Percentiles rank a stretch among this genome's conserved stretches.
Conservation (phyloP, 2,797 vertebrate species). For the Darevskia mixta region DNA sequence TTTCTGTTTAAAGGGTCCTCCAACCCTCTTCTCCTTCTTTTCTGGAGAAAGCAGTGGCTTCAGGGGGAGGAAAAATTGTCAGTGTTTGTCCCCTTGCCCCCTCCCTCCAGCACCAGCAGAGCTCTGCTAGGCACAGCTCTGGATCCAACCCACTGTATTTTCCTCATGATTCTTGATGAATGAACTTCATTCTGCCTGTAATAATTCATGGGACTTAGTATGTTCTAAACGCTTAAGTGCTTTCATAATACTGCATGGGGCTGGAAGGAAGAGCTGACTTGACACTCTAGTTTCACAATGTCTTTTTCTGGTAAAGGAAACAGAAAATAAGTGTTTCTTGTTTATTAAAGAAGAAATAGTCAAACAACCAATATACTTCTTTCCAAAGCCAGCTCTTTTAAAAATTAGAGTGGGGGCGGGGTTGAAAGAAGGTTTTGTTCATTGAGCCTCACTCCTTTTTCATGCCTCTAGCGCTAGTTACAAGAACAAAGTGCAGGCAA, state of each 20-base stretch:
- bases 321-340: background rate
- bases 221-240: background rate
- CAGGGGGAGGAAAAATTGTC: background rate
- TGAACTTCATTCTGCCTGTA: background rate
- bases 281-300: background rate
- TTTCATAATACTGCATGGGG: background rate
- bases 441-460: conserved; percentile 16
- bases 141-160: background rate
- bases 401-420: background rate
- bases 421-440: background rate
- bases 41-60: background rate
- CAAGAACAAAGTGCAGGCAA: conserved; percentile 48
- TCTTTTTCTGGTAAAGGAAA: background rate
- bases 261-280: background rate
- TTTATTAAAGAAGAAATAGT: background rate
- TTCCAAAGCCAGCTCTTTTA: background rate
- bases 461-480: conserved; percentile 35
- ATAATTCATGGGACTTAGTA: conserved; percentile 28
- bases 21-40: background rate
- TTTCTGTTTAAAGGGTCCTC: background rate
- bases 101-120: background rate
- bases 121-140: background rate
- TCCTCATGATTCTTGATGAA: background rate
- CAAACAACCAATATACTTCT: background rate
- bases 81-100: background rate